Percentiles rank a stretch among this genome's conserved stretches.
These are phyloP conservation scores for Mobula hypostoma DNA, from an alignment of 2,113 vertebrate genomes.

Conservation along the genomic window DNA sequence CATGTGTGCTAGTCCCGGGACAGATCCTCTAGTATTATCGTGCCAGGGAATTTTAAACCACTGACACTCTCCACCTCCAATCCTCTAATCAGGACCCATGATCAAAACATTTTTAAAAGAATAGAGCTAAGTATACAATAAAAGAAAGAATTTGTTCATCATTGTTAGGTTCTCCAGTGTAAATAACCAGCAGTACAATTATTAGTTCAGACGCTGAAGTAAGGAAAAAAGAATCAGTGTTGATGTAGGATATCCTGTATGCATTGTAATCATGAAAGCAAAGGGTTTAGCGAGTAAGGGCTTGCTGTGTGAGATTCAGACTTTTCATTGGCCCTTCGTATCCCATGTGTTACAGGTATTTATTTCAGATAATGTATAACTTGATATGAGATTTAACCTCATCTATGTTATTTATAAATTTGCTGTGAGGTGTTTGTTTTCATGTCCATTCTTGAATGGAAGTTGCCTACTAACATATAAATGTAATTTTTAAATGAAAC, in stretches of 20 bases:
- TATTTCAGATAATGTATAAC: background rate
- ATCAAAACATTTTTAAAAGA: background rate
- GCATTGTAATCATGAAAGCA: background rate
- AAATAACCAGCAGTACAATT: background rate
- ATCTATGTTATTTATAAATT: background rate
- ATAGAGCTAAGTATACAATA: background rate
- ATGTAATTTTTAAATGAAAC: background rate
- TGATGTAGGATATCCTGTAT: background rate
- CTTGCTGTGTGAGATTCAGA: background rate
- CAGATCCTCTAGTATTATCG: too few species aligned
- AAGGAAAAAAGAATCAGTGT: background rate
- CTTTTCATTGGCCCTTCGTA: background rate
- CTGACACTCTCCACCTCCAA: too few species aligned
- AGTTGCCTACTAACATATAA: background rate
- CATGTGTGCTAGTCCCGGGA: too few species aligned
- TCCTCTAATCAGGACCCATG: background rate
- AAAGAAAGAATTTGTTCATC: background rate
- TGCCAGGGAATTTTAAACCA: too few species aligned
- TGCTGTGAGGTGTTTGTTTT: background rate
- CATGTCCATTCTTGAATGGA: background rate
- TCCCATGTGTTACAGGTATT: background rate
- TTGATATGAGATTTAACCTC: background rate
- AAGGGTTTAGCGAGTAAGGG: background rate
- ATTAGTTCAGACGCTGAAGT: background rate
- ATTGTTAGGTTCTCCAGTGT: background rate